Percentiles rank a stretch among this genome's conserved stretches.
phyloP scores from a whole-genome alignment of 2,113 vertebrate genomes.

The Condylura cristata region DNA sequence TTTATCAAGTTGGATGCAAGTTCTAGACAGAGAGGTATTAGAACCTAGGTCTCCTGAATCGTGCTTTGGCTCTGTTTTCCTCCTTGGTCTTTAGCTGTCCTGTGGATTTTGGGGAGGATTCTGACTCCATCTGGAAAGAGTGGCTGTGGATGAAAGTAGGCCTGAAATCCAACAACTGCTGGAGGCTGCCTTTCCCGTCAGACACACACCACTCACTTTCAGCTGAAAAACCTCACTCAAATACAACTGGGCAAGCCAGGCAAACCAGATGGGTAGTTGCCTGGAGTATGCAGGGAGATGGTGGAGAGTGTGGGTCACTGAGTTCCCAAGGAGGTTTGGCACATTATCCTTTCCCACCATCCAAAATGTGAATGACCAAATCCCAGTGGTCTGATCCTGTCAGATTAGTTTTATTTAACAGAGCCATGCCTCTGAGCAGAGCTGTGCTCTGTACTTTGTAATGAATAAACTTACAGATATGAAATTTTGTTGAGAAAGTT shows the following conservation, averaged over 20 bases:
- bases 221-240: constrained; percentile 64
- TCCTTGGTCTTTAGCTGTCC: not conserved
- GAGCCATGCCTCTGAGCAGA: constrained; percentile 63
- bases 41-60: not conserved
- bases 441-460: constrained; percentile 32
- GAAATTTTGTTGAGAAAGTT: constrained; percentile 51
- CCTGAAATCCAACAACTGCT: not conserved
- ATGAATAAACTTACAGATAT: constrained; percentile 37
- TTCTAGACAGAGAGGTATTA: not conserved
- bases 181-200: constrained; percentile 64
- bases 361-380: constrained; percentile 76
- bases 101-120: not conserved
- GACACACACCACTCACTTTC: constrained; percentile 69
- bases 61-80: not conserved
- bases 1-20: not conserved
- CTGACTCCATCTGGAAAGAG: not conserved
- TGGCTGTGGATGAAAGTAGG: not conserved
- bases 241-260: constrained; percentile 54
- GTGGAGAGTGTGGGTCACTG: constrained; percentile 78
- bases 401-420: constrained; percentile 78
- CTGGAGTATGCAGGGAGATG: constrained; percentile 70
- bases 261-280: constrained; percentile 78
- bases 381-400: constrained; percentile 77
- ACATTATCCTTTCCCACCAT: constrained; percentile 73
- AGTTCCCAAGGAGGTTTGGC: constrained; percentile 79